Evolutionary conservation across 1,140 invertebrate species (phyloP).

Genomic region (Holotrichia oblita): DNA sequence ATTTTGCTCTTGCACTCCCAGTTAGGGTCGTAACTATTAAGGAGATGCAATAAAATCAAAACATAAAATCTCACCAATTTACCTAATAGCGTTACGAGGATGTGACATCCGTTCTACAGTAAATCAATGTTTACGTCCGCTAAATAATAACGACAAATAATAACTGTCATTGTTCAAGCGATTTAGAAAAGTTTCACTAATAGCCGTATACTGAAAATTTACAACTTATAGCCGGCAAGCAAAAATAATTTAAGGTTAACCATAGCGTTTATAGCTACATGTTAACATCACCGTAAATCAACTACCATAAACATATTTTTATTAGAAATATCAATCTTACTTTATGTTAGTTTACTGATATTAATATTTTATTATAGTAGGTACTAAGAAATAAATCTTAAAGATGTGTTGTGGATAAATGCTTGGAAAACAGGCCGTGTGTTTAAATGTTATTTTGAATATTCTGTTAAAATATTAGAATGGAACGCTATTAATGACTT

Average conservation of each 20-base stretch:
- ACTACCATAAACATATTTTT: constrained; percentile 39
- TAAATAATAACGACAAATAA: constrained; percentile 33
- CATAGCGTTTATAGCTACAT: constrained; percentile 34
- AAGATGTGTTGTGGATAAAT: background rate
- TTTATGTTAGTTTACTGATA: constrained; percentile 36
- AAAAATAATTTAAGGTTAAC: constrained; percentile 39
- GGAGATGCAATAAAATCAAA: constrained; percentile 30
- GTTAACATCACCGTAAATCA: constrained; percentile 41
- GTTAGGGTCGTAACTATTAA: constrained; percentile 18
- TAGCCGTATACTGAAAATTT: constrained; percentile 39
- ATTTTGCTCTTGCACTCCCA: background rate
- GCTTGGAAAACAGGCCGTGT: background rate
- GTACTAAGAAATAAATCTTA: background rate
- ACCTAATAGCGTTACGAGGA: background rate
- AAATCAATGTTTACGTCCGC: constrained; percentile 30
- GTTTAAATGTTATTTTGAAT: background rate
- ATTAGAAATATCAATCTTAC: constrained; percentile 38
- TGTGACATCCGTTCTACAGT: constrained; percentile 34
- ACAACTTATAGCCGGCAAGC: constrained; percentile 24
- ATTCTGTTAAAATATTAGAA: background rate
- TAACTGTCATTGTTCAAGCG: constrained; percentile 34
- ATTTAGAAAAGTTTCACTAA: constrained; percentile 38
- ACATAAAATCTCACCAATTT: constrained; percentile 35
- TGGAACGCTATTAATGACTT: background rate
- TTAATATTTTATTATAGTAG: constrained; percentile 28